phyloP scores from a whole-genome alignment of 2,113 vertebrate genomes.

The Oreotrochilus melanogaster region DNA sequence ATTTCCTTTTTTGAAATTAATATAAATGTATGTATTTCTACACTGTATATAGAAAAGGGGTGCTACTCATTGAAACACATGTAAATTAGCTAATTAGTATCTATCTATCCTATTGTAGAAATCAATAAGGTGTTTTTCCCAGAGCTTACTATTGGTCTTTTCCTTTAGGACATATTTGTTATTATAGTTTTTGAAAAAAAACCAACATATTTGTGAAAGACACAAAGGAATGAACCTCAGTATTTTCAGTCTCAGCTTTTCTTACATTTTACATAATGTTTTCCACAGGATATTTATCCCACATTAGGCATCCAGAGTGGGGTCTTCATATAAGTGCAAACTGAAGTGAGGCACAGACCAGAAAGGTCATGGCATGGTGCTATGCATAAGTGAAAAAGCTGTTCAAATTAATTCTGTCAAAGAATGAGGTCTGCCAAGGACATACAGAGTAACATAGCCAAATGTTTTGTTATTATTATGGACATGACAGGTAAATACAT shows the following conservation, averaged over 20 bases:
- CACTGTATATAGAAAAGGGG: background rate
- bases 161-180: background rate
- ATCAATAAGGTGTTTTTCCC: background rate
- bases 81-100: background rate
- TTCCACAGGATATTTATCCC: background rate
- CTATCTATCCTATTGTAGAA: background rate
- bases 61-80: background rate
- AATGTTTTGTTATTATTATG: background rate
- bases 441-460: background rate
- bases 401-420: background rate
- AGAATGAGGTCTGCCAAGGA: background rate
- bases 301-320: background rate
- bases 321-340: background rate
- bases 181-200: background rate
- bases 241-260: background rate
- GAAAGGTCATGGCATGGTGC: background rate
- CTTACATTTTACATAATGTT: background rate
- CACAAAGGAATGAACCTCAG: background rate
- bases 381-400: background rate
- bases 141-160: rapidly evolving
- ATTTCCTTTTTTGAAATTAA: background rate
- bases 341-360: background rate
- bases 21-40: background rate
- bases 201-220: background rate
- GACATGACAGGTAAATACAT: background rate